Percentiles rank a stretch among this genome's conserved stretches.
phyloP scores from a whole-genome alignment of 2,797 vertebrate species.

The Crenichthys baileyi region DNA sequence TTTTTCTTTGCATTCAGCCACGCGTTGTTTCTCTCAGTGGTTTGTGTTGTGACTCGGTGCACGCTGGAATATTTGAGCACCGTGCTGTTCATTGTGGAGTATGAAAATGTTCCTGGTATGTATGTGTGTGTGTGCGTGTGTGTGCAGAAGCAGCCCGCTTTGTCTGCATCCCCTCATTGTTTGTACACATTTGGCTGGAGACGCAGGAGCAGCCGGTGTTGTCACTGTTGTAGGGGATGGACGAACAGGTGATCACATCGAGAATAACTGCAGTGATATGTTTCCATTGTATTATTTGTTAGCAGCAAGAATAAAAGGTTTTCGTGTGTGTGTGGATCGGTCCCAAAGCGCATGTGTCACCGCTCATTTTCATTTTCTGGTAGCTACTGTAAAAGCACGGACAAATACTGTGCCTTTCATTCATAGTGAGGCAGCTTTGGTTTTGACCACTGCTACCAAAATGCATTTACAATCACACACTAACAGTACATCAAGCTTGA shows the following conservation, averaged over 20 bases:
- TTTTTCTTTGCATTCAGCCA: constrained; percentile 18
- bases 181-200: constrained; percentile 75
- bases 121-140: constrained; percentile 28
- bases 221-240: constrained; percentile 19
- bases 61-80: constrained; percentile 64
- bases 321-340: constrained; percentile 39
- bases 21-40: constrained; percentile 46
- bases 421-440: constrained; percentile 9
- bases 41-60: constrained; percentile 23
- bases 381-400: constrained; percentile 13
- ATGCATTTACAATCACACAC: neutral
- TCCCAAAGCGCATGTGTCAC: constrained; percentile 28
- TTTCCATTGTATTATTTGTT: constrained; percentile 26
- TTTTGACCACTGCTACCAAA: neutral
- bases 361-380: constrained; percentile 13
- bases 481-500: neutral
- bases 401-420: neutral
- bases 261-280: constrained; percentile 31
- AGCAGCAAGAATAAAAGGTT: constrained; percentile 43
- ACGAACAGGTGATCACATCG: constrained; percentile 48
- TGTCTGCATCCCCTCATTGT: constrained; percentile 84
- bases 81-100: constrained; percentile 58
- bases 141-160: constrained; percentile 69
- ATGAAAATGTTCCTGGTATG: constrained; percentile 57
- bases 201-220: constrained; percentile 33